These are phyloP conservation scores for Equus quagga DNA, from an alignment of 2,113 vertebrate species.

Conservation along the genomic window DNA sequence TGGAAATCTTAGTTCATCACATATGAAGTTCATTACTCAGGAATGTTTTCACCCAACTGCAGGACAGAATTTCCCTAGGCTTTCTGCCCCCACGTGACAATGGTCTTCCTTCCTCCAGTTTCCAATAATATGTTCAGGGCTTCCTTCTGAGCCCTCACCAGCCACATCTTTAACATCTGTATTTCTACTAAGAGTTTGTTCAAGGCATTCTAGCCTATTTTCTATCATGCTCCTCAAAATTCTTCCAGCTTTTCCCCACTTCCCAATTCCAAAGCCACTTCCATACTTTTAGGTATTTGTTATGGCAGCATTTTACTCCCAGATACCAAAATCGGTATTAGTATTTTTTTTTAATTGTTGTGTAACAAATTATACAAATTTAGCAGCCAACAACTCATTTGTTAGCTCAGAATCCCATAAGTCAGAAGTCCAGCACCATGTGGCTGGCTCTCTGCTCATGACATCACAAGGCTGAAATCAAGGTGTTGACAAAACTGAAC, in stretches of 20 bases:
- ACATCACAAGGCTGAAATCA: background rate
- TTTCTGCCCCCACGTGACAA: background rate
- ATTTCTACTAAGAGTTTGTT: background rate
- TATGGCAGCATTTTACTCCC: background rate
- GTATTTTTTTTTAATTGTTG: background rate
- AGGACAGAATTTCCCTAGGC: background rate
- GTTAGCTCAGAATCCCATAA: background rate
- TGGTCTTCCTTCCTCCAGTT: background rate
- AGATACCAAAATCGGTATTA: background rate
- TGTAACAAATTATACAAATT: background rate
- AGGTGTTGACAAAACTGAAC: background rate
- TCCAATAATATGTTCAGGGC: background rate
- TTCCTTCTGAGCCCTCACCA: background rate
- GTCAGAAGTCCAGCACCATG: background rate
- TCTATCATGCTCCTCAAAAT: background rate
- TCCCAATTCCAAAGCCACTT: slow-evolving; percentile 8
- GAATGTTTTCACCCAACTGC: background rate
- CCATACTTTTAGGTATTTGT: background rate
- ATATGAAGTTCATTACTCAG: background rate
- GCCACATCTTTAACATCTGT: background rate
- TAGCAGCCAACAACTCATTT: background rate
- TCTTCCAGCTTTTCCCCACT: background rate
- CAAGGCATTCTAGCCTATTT: background rate
- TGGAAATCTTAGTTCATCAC: background rate
- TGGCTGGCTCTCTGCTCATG: background rate